Conservation (phyloP, 2,888 invertebrate genomes). For the Proisotoma minuta region DNA sequence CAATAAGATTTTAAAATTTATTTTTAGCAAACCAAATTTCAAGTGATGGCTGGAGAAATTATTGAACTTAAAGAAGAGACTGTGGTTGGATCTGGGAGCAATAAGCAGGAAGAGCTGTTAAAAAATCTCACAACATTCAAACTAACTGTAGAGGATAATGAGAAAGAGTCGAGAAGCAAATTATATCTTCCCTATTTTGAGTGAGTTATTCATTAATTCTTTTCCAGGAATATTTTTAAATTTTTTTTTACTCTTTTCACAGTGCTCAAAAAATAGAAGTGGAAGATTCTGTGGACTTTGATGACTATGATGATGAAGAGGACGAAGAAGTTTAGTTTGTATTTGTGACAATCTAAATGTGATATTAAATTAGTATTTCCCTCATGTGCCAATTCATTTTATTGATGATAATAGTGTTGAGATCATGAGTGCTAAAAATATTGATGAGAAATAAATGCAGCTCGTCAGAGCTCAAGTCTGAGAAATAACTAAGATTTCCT, state of each 20-base stretch:
- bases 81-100: background rate
- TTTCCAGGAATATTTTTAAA: background rate
- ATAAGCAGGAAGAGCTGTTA: constrained; percentile 30
- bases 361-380: too few relatives aligned
- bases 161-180: constrained; percentile 59
- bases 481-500: too few relatives aligned
- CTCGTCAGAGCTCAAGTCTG: too few relatives aligned
- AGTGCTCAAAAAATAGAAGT: constrained; percentile 43
- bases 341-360: too few relatives aligned
- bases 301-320: constrained; percentile 42
- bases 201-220: constrained; percentile 48
- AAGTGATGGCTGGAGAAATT: constrained; percentile 28
- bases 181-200: constrained; percentile 61
- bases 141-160: constrained; percentile 61
- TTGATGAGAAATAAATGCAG: too few relatives aligned
- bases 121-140: constrained; percentile 59
- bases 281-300: constrained; percentile 33
- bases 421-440: too few relatives aligned
- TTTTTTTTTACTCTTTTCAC: background rate
- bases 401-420: too few relatives aligned
- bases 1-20: constrained; percentile 9
- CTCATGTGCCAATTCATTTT: too few relatives aligned
- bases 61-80: constrained; percentile 14
- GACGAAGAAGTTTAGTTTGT: constrained; percentile 39
- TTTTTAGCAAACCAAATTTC: constrained; percentile 32